Base-by-base conservation (phyloP, 2,888 invertebrate species). In the Drosophila pseudotakahashii region DNA sequence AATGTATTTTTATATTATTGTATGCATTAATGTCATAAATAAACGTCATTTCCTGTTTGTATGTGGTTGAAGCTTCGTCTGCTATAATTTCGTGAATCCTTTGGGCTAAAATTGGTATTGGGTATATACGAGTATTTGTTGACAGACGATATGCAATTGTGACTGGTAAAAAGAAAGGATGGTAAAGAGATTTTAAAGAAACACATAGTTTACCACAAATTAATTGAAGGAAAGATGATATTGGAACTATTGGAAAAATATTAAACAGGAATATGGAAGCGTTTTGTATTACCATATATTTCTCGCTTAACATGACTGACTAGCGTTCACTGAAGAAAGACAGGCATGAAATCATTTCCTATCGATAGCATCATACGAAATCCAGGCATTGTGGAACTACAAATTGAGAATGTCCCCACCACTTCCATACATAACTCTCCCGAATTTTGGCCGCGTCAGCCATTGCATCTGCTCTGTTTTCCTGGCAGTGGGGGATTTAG, bases 71-170 rank as follows among this genome's bases (percentile, higher is more conserved):
- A 47, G 53, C 50, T 16, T 48, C 34, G 41, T 52, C 44, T 30
- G 73, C 42, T 81, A 81, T 87, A 81, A 81, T 79, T 79, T 73
- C 64, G 44, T 50, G 48, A 74, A 63, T 62, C 34, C 66, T 77
- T 77, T 79, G 61, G 72, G 62, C 64, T 52, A 52, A 30, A 67
- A 50, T 68, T 44, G 37, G 23, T 30, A 68, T 68, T 68, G 50
- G 48, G 42, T 37, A 30, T 44, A 37, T 48, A n/a, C n/a, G n/a
- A n/a, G n/a, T n/a, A 48, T 41, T 13, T 44, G 52, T 52, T 58
- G 73, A 45, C 54, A 50, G 72, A 19, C 19, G 11, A 30, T 11
- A 52, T 37, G 37, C n/a, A n/a, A 37, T 39, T 36, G 11, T 1
- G 32, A 23, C 2, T 19, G 19, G 1, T 19, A 19, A 19, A 19